Evolutionary conservation across 2,113 vertebrate species (phyloP), one percentile per base, ranked within the genome.

Genomic region (Rhinoptilus africanus): DNA sequence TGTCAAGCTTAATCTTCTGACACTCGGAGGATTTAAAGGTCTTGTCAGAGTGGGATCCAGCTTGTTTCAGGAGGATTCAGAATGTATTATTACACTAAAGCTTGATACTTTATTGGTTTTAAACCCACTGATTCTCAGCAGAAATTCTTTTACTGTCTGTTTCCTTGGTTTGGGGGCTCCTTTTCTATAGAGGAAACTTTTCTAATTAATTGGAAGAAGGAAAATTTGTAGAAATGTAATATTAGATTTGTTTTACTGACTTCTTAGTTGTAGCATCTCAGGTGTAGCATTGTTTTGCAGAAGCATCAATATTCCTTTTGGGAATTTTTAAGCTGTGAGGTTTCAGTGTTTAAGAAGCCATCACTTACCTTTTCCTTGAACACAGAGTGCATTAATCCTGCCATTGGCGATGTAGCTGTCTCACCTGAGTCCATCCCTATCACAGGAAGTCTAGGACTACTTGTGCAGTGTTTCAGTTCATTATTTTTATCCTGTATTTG

Each of bases 1-100:
- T 82, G 81, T 78, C 87, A 92, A 41, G 62, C 69, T 82, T 87
- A 62, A 91, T 82, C 92, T 94, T 68, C 21, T 94, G 78, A 85
- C n/a, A 34, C 71, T 62, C 67, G 19, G 11, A 89, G 66, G 73
- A 92, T 96, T 92, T 96, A 89, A 81, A 92, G 60, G 69, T 89
- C 30, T 68, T 87, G 80, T 94, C 80, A 78, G 8, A 91, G 73
- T 75, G 30, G 10, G 23, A 26, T 86, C 73, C 69, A 64, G 10
- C 28, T 89, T 96, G 62, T 84, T 94, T 92, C 51, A 39, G 68
- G 69, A 88, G 47, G 10, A 74, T 92, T 92, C 73, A 78, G 56
- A 72, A 76, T 50, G 48, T 76, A 27, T 94, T 92, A 68, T 74
- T 95, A 60, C 23, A 43, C 13, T 63, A 56, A 59, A 88, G 14